These are phyloP conservation scores for Carlito syrichta DNA, from an alignment of 2,113 vertebrate genomes.

Conservation along the genomic window DNA sequence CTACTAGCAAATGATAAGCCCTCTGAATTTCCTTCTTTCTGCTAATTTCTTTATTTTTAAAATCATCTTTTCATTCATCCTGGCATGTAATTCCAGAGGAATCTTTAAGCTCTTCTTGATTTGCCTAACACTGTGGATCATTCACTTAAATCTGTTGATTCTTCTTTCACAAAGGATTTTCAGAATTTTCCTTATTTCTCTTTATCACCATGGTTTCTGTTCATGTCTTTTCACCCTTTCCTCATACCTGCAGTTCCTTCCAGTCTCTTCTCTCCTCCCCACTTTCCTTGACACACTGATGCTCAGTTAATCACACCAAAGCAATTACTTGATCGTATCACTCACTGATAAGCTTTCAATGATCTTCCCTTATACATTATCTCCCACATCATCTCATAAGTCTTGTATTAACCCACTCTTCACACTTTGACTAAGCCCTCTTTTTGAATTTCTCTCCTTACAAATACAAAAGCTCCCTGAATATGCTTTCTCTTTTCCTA, in stretches of 20 bases:
- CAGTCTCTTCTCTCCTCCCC: not conserved
- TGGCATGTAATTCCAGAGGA: not conserved
- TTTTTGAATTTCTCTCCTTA: not conserved
- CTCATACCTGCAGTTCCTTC: not conserved
- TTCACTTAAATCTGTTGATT: not conserved
- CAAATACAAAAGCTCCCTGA: not conserved
- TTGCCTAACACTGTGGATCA: not conserved
- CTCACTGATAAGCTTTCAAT: not conserved
- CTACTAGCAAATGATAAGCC: not conserved
- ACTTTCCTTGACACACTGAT: not conserved
- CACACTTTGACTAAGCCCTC: not conserved
- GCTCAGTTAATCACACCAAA: not conserved
- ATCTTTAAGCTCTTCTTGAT: not conserved
- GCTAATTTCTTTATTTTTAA: not conserved
- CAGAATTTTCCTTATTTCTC: not conserved
- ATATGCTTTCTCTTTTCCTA: not conserved
- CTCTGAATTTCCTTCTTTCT: not conserved
- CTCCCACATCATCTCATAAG: not conserved
- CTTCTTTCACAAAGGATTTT: not conserved
- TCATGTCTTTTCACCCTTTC: not conserved
- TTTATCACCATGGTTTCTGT: not conserved
- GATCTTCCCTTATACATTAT: not conserved
- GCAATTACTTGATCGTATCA: not conserved
- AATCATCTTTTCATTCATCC: not conserved
- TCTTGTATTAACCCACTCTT: not conserved